These are phyloP conservation scores for Sebastes matsubarae DNA, from an alignment of 2,797 vertebrate species.

Conservation along the genomic window DNA sequence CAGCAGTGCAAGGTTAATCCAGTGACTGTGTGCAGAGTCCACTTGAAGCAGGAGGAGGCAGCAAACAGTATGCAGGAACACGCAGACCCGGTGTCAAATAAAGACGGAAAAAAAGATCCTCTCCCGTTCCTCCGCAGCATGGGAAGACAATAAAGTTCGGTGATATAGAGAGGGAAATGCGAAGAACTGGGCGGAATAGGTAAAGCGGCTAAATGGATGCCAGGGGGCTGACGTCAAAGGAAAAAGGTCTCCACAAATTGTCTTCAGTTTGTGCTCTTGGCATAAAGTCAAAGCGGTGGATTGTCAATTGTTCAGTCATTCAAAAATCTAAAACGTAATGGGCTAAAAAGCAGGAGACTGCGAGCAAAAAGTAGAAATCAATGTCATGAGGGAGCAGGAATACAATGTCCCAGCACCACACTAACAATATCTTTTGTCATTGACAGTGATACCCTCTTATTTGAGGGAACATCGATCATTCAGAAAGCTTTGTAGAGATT, in stretches of 20 bases:
- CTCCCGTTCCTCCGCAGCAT: not conserved
- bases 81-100: constrained; percentile 16
- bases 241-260: constrained; percentile 19
- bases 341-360: not conserved
- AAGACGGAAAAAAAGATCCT: constrained; percentile 13
- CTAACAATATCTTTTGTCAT: constrained; percentile 34
- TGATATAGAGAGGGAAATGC: constrained; percentile 2
- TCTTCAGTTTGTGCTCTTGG: constrained; percentile 23
- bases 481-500: constrained; percentile 20
- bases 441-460: constrained; percentile 38
- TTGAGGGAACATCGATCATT: constrained; percentile 51
- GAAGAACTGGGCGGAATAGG: constrained; percentile 25
- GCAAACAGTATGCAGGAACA: constrained; percentile 36
- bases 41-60: constrained; percentile 27
- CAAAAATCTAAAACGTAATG: constrained; percentile 4
- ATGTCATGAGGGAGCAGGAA: constrained; percentile 11
- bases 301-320: constrained; percentile 25
- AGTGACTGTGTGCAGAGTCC: constrained; percentile 44
- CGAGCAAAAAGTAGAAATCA: constrained; percentile 24
- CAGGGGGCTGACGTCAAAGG: constrained; percentile 20
- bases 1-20: constrained; percentile 58
- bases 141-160: constrained; percentile 31
- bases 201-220: constrained; percentile 33
- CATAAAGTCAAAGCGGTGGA: constrained; percentile 3
- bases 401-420: not conserved